Evolutionary conservation across 2,797 vertebrate genomes (phyloP).

Genomic region (Lepilemur septentrionalis): DNA sequence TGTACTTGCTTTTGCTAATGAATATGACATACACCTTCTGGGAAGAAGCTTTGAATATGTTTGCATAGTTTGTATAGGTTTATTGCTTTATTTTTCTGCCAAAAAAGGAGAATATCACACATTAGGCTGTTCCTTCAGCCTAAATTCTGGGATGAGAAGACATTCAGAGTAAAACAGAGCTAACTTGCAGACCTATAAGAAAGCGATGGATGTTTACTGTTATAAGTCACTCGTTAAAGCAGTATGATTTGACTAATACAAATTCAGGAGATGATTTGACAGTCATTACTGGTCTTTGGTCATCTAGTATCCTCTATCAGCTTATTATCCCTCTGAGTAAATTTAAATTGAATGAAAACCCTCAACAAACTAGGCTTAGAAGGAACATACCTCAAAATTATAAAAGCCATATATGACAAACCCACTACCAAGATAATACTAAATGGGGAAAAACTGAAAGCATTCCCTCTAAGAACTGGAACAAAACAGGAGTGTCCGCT

Average conservation of each 20-base stretch:
- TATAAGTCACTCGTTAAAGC: not conserved
- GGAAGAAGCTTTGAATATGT: not conserved
- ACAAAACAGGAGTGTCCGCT: not conserved
- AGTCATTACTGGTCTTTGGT: not conserved
- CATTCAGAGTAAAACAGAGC: not conserved
- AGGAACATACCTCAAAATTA: not conserved
- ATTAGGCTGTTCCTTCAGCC: not conserved
- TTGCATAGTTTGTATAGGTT: not conserved
- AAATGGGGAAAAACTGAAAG: not conserved
- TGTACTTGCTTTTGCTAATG: not conserved
- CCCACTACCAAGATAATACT: not conserved
- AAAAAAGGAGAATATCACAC: not conserved
- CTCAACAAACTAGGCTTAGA: not conserved
- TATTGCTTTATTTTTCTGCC: not conserved
- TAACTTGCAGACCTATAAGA: not conserved
- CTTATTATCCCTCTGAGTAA: not conserved
- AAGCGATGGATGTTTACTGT: not conserved
- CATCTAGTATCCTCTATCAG: not conserved
- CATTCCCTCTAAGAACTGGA: not conserved
- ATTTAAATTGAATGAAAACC: not conserved
- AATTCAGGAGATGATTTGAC: not conserved
- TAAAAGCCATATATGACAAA: not conserved
- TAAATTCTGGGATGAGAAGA: not conserved
- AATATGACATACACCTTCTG: not conserved
- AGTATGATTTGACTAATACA: not conserved